Evolutionary conservation across 2,113 vertebrate species (phyloP).

Genomic region (Python bivittatus): DNA sequence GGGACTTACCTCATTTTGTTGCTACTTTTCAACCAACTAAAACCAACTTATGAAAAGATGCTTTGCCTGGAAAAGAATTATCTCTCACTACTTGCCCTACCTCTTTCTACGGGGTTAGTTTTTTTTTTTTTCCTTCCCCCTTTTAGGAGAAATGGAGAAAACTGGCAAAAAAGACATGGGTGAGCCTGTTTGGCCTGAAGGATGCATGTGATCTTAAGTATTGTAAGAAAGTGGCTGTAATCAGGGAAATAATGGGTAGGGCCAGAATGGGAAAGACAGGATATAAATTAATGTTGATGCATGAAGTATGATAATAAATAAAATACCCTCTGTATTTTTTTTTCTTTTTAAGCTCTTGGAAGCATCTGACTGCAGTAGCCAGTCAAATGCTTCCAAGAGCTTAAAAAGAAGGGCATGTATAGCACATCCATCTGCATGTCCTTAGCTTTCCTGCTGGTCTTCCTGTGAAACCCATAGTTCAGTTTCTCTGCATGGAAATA

Average conservation of each 20-base stretch:
- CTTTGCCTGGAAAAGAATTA: not conserved
- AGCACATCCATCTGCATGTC: not conserved
- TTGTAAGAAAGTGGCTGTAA: not conserved
- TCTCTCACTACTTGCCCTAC: not conserved
- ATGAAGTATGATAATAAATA: not conserved
- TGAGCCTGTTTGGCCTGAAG: not conserved
- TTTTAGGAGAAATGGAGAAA: not conserved
- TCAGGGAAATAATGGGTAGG: not conserved
- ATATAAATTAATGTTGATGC: not conserved
- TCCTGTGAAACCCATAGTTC: not conserved
- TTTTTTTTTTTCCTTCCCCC: not conserved
- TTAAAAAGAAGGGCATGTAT: no score
- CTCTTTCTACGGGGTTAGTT: not conserved
- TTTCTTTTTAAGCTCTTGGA: no score
- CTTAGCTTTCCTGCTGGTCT: not conserved
- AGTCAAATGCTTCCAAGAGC: no score
- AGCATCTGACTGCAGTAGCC: no score
- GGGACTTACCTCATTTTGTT: not conserved
- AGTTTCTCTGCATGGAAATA: not conserved
- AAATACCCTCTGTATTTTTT: not conserved
- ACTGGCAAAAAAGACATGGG: not conserved
- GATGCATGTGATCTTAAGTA: not conserved
- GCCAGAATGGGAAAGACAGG: not conserved
- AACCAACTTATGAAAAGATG: not conserved
- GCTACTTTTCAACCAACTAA: not conserved